phyloP scores from a whole-genome alignment of 2,888 invertebrate species.

The Ischnus inquisitorius region DNA sequence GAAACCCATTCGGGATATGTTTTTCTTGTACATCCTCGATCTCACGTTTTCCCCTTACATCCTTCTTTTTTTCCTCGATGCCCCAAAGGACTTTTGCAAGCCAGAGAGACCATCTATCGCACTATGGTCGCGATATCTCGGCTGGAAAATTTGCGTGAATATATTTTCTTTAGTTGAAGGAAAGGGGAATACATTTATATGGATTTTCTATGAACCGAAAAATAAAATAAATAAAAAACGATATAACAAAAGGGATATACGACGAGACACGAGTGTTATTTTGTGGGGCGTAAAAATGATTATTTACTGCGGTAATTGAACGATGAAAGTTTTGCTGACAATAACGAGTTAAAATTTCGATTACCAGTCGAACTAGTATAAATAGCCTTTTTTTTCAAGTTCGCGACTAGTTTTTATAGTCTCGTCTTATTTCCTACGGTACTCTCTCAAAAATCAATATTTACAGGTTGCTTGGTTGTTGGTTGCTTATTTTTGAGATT shows the following conservation, averaged over 20 bases:
- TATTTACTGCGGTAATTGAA: background rate
- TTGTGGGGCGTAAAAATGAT: background rate
- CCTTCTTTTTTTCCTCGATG: constrained; percentile 15
- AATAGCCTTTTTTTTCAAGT: too few relatives aligned
- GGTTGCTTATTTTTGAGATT: too few relatives aligned
- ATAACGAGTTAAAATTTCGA: too few relatives aligned
- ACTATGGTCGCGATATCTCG: constrained; percentile 46
- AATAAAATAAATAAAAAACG: background rate
- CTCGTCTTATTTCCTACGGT: too few relatives aligned
- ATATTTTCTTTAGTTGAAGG: constrained; percentile 9
- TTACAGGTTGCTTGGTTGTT: too few relatives aligned
- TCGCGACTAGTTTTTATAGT: too few relatives aligned
- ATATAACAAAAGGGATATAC: too few relatives aligned
- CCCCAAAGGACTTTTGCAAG: constrained; percentile 21
- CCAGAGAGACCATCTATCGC: constrained; percentile 23
- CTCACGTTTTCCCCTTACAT: constrained; percentile 34
- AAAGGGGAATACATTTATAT: background rate
- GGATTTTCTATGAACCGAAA: background rate
- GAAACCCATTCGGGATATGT: constrained; percentile 39
- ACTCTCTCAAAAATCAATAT: too few relatives aligned
- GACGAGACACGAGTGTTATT: background rate
- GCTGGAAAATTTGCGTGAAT: constrained; percentile 60
- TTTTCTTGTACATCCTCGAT: constrained; percentile 53
- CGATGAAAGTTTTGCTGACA: too few relatives aligned
- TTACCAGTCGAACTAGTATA: too few relatives aligned